phyloP scores from a whole-genome alignment of 1,140 invertebrate genomes.

The Idris sp. region DNA sequence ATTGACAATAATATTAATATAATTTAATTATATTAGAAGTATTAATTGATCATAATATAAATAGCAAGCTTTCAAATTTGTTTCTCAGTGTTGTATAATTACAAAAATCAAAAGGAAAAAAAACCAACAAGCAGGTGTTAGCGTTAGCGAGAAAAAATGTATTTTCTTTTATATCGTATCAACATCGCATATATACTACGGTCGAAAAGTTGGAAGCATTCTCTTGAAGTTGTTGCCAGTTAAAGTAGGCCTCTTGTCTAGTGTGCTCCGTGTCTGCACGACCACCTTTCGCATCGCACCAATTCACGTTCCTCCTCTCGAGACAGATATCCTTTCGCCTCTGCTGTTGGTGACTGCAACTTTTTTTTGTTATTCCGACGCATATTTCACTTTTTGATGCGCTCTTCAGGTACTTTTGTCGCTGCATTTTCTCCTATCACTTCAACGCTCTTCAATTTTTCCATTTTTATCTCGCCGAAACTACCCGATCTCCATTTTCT shows the following conservation, averaged over 20 bases:
- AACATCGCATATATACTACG: constrained; percentile 39
- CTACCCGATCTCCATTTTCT: no score
- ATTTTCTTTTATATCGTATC: constrained; percentile 18
- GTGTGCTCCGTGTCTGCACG: constrained; percentile 28
- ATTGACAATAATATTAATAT: no score
- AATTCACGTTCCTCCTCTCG: constrained; percentile 52
- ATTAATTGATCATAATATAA: no score
- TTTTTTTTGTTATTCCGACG: constrained; percentile 14
- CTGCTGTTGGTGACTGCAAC: neutral
- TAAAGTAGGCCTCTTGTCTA: constrained; percentile 47
- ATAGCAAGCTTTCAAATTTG: no score
- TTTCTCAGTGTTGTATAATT: no score
- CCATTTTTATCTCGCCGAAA: constrained; percentile 18
- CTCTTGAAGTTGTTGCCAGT: no score
- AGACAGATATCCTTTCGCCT: constrained; percentile 46
- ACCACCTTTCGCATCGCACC: constrained; percentile 24
- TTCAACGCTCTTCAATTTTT: constrained; percentile 45
- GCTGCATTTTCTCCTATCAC: constrained; percentile 42
- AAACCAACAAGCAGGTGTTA: no score
- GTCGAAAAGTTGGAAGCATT: no score
- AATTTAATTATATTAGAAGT: no score
- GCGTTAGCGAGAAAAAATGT: neutral
- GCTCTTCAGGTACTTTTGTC: neutral
- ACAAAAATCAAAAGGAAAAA: no score
- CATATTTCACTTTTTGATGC: constrained; percentile 37